These are phyloP conservation scores for Zoanthus sansibaricus DNA, from an alignment of 92 coral and sea anemone genomes.

Conservation along the genomic window DNA sequence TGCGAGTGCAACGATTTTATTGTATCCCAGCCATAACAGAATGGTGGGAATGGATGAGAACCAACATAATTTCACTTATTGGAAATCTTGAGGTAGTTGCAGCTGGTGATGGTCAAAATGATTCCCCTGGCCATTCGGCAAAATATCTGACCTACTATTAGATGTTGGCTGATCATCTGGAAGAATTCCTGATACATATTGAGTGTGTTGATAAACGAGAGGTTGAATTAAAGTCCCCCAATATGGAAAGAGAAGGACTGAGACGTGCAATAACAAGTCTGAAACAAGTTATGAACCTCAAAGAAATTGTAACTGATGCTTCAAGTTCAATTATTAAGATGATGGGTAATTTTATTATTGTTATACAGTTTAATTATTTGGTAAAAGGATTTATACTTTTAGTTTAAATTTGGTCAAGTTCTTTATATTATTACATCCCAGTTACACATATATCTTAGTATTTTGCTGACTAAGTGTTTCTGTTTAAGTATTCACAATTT, in stretches of 20 bases:
- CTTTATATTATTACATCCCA: not conserved
- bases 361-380: not conserved
- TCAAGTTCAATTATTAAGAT: slow-evolving; percentile 33
- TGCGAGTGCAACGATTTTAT: not conserved
- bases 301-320: slow-evolving; percentile 36
- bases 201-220: slow-evolving; percentile 31
- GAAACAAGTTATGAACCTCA: not conserved
- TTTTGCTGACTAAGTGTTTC: not conserved
- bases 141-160: slow-evolving; percentile 17
- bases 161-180: no score
- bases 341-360: not conserved
- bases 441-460: not conserved
- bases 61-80: slow-evolving; percentile 2
- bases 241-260: slow-evolving; percentile 38
- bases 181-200: slow-evolving; percentile 17
- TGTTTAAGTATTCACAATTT: not conserved
- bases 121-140: slow-evolving; percentile 26
- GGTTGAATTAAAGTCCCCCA: slow-evolving; percentile 25
- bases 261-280: slow-evolving; percentile 7
- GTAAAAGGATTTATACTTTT: no score
- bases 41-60: slow-evolving; percentile 34
- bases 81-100: slow-evolving; percentile 18
- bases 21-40: slow-evolving; percentile 14
- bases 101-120: slow-evolving; percentile 29
- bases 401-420: not conserved